Conservation (phyloP, 2,113 vertebrate species). For the Serilophus lunatus region DNA sequence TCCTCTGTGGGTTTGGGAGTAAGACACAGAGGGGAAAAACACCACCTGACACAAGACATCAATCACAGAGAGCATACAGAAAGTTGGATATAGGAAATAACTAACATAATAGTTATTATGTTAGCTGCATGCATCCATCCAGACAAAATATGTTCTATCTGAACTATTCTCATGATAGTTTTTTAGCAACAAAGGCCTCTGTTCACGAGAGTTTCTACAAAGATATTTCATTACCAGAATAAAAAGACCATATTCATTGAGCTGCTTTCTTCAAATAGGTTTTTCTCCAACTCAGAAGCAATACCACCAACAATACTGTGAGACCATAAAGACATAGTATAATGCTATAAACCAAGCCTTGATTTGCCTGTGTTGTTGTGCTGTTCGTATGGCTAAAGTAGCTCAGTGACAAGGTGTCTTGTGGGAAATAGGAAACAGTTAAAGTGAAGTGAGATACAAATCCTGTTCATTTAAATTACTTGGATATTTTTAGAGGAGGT, state of each 20-base stretch:
- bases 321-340: not conserved
- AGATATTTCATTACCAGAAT: conserved; percentile 6
- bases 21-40: not conserved
- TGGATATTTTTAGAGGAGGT: not conserved
- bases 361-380: not conserved
- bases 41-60: not conserved
- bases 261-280: conserved; percentile 8
- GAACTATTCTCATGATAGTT: not conserved
- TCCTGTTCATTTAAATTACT: not conserved
- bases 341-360: not conserved
- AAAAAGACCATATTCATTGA: not conserved
- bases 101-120: not conserved
- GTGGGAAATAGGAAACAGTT: conserved; percentile 18
- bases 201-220: not conserved
- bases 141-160: not conserved
- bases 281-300: conserved; percentile 33
- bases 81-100: not conserved
- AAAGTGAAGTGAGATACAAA: conserved; percentile 26
- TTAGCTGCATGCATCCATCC: not conserved
- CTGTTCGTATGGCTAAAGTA: not conserved
- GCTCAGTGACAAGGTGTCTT: not conserved
- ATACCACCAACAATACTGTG: not conserved
- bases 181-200: conserved; percentile 9
- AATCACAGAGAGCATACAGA: not conserved
- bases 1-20: not conserved